Conservation (phyloP, 2,888 invertebrate species). For the Xestia rhomboidea region DNA sequence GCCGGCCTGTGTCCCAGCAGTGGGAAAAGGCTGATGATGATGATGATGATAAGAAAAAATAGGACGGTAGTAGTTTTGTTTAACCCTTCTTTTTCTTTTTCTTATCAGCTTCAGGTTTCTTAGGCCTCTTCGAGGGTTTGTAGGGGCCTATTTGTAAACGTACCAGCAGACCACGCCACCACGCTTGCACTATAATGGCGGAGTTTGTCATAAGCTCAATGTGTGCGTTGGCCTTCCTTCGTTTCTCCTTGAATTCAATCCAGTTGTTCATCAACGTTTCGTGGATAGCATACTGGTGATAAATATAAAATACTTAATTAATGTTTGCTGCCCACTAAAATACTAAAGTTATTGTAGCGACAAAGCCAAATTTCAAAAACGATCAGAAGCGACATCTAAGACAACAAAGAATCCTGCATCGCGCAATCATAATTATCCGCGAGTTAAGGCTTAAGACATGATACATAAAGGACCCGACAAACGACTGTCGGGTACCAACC, state of each 20-base stretch:
- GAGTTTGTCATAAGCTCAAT: conserved; percentile 76
- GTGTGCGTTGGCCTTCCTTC: conserved; percentile 77
- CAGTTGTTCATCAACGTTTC: conserved; percentile 78
- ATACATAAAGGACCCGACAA: neutral
- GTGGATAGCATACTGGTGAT: conserved; percentile 77
- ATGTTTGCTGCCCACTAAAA: neutral
- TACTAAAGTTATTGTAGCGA: neutral
- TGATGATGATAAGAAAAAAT: neutral
- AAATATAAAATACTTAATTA: neutral
- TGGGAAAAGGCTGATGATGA: too few species aligned
- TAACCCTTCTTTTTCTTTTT: conserved; percentile 27
- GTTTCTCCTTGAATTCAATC: conserved; percentile 81
- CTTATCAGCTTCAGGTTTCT: neutral
- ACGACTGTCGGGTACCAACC: neutral
- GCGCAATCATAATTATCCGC: neutral
- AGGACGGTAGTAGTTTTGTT: neutral
- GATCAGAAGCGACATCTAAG: neutral
- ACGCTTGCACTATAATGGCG: conserved; percentile 83
- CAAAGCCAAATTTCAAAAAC: neutral
- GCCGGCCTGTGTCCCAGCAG: too few species aligned
- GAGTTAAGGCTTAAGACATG: neutral
- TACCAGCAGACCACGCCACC: conserved; percentile 81
- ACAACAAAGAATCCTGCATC: neutral
- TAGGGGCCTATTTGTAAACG: conserved; percentile 60
- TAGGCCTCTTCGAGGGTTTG: conserved; percentile 1